These are phyloP conservation scores for Nebria brevicollis DNA, from an alignment of 2,888 invertebrate species.

Conservation along the genomic window DNA sequence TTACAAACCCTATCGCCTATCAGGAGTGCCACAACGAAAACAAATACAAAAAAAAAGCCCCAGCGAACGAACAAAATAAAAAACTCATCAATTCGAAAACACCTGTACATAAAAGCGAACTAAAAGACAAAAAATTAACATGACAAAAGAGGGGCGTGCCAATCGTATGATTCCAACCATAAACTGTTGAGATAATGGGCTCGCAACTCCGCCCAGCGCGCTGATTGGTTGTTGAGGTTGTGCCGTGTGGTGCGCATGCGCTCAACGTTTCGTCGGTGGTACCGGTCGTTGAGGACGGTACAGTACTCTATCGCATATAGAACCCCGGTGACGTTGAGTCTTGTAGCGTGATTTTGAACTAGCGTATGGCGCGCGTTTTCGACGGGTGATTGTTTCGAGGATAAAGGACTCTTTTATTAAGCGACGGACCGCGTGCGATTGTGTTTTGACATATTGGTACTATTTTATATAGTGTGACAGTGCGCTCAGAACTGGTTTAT, in stretches of 20 bases:
- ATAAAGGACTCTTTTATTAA: constrained; percentile 56
- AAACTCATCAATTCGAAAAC: constrained; percentile 60
- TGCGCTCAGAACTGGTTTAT: constrained; percentile 39
- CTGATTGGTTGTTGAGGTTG: constrained; percentile 56
- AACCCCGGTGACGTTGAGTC: constrained; percentile 25
- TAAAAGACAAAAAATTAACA: constrained; percentile 63
- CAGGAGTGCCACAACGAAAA: constrained; percentile 24
- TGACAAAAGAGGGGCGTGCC: constrained; percentile 61
- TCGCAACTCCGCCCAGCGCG: constrained; percentile 56
- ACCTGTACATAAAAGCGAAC: constrained; percentile 62
- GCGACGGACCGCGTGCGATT: constrained; percentile 12
- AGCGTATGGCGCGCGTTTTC: constrained; percentile 48
- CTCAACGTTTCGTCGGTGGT: constrained; percentile 43
- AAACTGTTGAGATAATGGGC: constrained; percentile 60
- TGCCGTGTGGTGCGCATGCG: constrained; percentile 55
- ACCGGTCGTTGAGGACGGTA: constrained; percentile 20
- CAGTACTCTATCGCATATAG: constrained; percentile 8
- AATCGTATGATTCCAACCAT: constrained; percentile 58
- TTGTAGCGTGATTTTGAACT: constrained; percentile 21
- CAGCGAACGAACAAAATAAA: constrained; percentile 19
- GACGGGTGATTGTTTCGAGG: constrained; percentile 49
- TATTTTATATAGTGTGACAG: constrained; percentile 44
- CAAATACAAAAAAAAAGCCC: constrained; percentile 20
- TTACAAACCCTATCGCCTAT: neutral
- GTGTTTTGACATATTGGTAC: constrained; percentile 14